Base-by-base conservation (phyloP, 2,888 invertebrate species). In the Drosophila anomalata region DNA sequence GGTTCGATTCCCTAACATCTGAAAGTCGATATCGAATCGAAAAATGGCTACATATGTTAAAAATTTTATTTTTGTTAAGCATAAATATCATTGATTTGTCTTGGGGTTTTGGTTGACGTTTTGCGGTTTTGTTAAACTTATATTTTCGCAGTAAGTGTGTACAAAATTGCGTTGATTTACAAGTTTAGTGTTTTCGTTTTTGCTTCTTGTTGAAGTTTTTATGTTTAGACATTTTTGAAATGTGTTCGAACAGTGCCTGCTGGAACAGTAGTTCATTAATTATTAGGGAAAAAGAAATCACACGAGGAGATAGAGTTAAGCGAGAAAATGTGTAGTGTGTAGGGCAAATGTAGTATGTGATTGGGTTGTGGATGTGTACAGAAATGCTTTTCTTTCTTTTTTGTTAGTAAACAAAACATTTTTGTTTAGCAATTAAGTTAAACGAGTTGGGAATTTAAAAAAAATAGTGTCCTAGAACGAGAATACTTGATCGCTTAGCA, bases 401-500 rank as follows among this genome's bases (percentile, higher is more conserved):
- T 69, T 66, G 69, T 73, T 73, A 36, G 36, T 79, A 73, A 76
- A 78, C 74, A 77, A 69, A 73, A 78, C 71, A 73, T 65, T 17
- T 80, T 74, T 65, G 72, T 69, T 87, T 87, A 84, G 78, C 63
- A 65, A 76, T 81, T 76, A 68, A 75, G 77, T 77, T 75, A 79
- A 85, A 77, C 72, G 75, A 87, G 75, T 71, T 82, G 42, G 61
- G 51, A 48, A 41, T 52, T 31, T 53, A 68, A 53, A 58, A 76
- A 73, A 76, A 58, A 77, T 69, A 42, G 76, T 73, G 71, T 66
- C 81, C 85, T 80, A 84, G 65, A 84, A 67, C 54, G 56, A 59
- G 78, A 80, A 84, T 87, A 85, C 85, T 85, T 81, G 58, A 73
- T 63, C 66, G 74, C 76, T 89, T 88, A 91, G 82, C 91, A 91